These are phyloP conservation scores for Octodon degus DNA, from an alignment of 2,113 vertebrate species.

Conservation along the genomic window DNA sequence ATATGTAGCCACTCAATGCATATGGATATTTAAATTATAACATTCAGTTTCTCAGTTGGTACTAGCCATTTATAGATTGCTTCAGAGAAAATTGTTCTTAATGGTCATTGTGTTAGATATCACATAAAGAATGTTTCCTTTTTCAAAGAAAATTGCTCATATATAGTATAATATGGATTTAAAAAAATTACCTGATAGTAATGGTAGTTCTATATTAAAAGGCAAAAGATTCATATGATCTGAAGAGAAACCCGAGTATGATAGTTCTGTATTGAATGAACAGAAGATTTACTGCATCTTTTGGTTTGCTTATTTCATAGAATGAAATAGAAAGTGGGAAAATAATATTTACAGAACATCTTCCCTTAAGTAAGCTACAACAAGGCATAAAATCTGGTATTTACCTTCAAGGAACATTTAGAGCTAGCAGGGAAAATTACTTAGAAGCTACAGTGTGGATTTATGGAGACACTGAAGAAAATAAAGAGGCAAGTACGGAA, in stretches of 20 bases:
- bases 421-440: conserved; percentile 97
- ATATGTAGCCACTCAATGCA: neutral
- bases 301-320: conserved; percentile 82
- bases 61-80: neutral
- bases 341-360: conserved; percentile 95
- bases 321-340: conserved; percentile 93
- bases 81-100: neutral
- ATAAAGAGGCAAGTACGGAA: conserved; percentile 90
- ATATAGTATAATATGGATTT: neutral
- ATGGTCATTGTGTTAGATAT: neutral
- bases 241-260: too few species aligned
- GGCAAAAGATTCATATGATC: too few species aligned
- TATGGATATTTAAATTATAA: conserved; percentile 38
- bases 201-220: neutral
- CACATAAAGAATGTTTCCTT: neutral
- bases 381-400: conserved; percentile 94
- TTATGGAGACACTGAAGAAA: conserved; percentile 92
- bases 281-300: neutral
- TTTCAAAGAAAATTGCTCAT: neutral
- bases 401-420: conserved; percentile 95
- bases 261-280: neutral
- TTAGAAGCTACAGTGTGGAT: conserved; percentile 97
- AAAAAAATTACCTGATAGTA: neutral
- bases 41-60: conserved; percentile 5
- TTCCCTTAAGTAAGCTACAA: conserved; percentile 95